A percentile compares a stretch with the other conserved stretches of the same genome.
Conservation (phyloP, 2,888 invertebrate genomes). For the Drosophila kuntzei region DNA sequence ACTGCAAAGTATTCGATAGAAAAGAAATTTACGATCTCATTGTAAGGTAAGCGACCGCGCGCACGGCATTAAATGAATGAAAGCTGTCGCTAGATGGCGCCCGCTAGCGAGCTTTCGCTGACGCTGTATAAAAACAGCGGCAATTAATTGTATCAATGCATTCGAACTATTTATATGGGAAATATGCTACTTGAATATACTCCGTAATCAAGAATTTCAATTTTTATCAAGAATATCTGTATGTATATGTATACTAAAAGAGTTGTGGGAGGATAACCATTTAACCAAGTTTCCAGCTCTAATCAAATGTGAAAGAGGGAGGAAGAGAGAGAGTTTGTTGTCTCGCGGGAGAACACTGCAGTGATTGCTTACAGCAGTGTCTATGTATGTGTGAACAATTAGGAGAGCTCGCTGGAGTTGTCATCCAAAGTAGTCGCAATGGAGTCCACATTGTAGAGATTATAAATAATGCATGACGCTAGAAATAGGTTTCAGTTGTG, state of each 20-base stretch:
- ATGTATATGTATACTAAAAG: too few species aligned
- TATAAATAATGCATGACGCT: background rate
- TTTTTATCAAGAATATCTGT: background rate
- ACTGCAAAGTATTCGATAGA: conserved; percentile 94
- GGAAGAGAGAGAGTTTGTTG: too few species aligned
- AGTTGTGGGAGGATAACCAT: background rate
- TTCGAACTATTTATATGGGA: background rate
- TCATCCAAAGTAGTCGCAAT: background rate
- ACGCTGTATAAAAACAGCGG: conserved; percentile 24
- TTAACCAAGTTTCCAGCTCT: background rate
- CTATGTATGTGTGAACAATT: background rate
- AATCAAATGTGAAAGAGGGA: background rate
- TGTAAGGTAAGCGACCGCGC: conserved; percentile 88
- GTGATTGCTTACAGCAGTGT: background rate
- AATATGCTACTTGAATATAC: background rate
- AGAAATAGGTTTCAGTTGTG: background rate
- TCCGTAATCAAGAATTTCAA: background rate
- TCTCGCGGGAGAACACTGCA: background rate
- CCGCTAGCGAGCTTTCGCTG: conserved; percentile 36
- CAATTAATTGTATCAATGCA: background rate
- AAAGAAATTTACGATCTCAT: conserved; percentile 92
- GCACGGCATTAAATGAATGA: background rate
- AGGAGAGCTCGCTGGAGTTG: background rate
- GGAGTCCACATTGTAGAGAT: background rate
- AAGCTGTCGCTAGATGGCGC: conserved; percentile 64